phyloP scores from a whole-genome alignment of 2,888 invertebrate species.

The Agrochola lychnidis region DNA sequence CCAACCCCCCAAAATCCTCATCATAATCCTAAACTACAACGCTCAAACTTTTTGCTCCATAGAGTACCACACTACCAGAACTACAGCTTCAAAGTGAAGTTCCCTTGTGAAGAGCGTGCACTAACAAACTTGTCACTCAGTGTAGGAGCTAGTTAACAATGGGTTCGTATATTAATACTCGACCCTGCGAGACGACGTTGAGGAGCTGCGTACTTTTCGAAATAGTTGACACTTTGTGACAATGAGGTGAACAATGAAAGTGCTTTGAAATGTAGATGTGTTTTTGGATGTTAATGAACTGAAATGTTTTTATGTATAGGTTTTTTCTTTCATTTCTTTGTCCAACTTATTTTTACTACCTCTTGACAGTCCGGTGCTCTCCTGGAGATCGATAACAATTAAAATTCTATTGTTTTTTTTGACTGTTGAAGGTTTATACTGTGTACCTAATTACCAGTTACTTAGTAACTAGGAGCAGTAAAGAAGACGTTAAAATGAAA shows the following conservation, averaged over 20 bases:
- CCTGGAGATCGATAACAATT: no score
- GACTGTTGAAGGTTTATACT: no score
- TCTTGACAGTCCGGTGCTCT: no score
- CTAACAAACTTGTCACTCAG: conserved; percentile 78
- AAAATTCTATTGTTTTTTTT: no score
- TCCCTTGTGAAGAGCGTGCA: conserved; percentile 67
- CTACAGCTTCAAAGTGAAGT: conserved; percentile 59
- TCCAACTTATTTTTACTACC: not conserved
- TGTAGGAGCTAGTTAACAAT: conserved; percentile 71
- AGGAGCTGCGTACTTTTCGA: conserved; percentile 42
- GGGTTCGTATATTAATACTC: conserved; percentile 69
- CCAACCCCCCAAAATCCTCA: not conserved
- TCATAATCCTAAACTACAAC: conserved; percentile 18
- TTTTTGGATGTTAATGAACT: conserved; percentile 6
- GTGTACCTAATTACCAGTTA: not conserved
- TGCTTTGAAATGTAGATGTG: not conserved
- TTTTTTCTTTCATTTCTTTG: not conserved
- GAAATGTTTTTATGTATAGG: not conserved
- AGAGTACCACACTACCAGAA: conserved; percentile 24
- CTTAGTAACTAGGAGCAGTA: not conserved
- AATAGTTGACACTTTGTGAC: conserved; percentile 47
- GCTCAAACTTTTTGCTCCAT: conserved; percentile 45
- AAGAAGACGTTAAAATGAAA: not conserved
- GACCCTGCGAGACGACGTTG: conserved; percentile 45
- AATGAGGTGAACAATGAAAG: conserved; percentile 19